Percentiles rank a stretch among this genome's conserved stretches.
Evolutionary conservation across 2,113 vertebrate genomes (phyloP).

Genomic region (Colossoma macropomum): DNA sequence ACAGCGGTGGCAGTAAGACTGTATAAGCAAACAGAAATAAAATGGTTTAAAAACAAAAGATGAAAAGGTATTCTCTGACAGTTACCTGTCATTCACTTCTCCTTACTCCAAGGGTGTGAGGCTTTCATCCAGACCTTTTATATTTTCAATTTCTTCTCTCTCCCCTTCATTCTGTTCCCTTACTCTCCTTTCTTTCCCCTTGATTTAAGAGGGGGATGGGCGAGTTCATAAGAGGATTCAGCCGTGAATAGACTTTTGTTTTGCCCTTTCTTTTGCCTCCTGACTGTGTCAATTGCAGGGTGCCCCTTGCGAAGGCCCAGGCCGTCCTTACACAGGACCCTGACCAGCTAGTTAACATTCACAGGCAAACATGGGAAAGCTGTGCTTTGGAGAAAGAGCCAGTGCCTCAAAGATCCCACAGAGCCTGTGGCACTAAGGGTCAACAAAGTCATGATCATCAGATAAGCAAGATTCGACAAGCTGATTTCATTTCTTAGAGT

Average conservation of each 20-base stretch:
- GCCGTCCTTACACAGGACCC: slow-evolving; percentile 78
- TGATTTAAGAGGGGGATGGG: slow-evolving; percentile 78
- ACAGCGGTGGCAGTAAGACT: background rate
- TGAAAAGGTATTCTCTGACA: slow-evolving; percentile 69
- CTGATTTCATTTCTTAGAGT: background rate
- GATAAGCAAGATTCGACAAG: slow-evolving; percentile 3
- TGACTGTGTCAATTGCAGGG: slow-evolving; percentile 91
- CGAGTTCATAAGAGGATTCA: slow-evolving; percentile 82
- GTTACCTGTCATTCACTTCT: slow-evolving; percentile 86
- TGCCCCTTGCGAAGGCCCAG: slow-evolving; percentile 84
- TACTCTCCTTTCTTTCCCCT: slow-evolving; percentile 72
- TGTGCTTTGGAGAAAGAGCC: slow-evolving; percentile 41
- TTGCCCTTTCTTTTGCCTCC: slow-evolving; percentile 89
- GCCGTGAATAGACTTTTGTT: slow-evolving; percentile 96
- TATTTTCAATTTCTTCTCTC: slow-evolving; percentile 71
- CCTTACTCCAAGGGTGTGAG: slow-evolving; percentile 80
- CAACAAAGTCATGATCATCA: slow-evolving; percentile 1
- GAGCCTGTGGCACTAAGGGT: slow-evolving; percentile 20
- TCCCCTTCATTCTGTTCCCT: slow-evolving; percentile 75
- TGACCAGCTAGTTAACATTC: slow-evolving; percentile 91
- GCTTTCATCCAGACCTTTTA: slow-evolving; percentile 80
- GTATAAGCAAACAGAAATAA: slow-evolving; percentile 21
- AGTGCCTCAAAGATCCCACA: slow-evolving; percentile 24
- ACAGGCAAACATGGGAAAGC: slow-evolving; percentile 76
- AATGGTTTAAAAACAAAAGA: slow-evolving; percentile 37